These are phyloP conservation scores for Amblyopsis hoosieri DNA, from an alignment of 2,797 vertebrate genomes.

Conservation along the genomic window DNA sequence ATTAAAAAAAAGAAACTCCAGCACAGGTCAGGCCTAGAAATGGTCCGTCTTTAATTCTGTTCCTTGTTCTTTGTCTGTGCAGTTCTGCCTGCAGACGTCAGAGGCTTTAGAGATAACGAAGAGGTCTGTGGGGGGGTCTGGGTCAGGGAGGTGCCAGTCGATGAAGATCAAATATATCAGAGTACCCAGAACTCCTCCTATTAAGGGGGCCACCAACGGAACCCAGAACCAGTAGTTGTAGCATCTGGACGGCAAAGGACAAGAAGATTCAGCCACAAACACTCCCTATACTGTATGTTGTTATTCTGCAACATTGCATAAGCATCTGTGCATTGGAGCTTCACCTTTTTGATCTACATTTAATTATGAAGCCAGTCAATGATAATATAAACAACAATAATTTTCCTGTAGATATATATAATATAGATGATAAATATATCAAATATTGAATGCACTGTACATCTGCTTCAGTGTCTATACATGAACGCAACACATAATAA, in stretches of 20 bases:
- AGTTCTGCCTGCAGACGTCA: slow-evolving; percentile 22
- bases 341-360: no score
- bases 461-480: no score
- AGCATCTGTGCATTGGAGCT: no score
- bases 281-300: no score
- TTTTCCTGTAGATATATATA: no score
- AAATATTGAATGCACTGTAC: no score
- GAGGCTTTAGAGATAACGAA: slow-evolving; percentile 2
- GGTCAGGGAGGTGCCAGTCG: slow-evolving; percentile 76
- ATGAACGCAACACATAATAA: no score
- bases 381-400: no score
- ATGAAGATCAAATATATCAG: slow-evolving; percentile 78
- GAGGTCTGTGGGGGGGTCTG: slow-evolving; percentile 22
- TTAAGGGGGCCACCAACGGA: slow-evolving; percentile 78
- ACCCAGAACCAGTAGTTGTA: slow-evolving; percentile 87
- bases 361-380: no score
- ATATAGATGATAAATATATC: no score
- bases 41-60: slow-evolving; percentile 26
- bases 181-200: slow-evolving; percentile 72
- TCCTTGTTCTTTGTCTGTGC: slow-evolving; percentile 7
- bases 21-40: slow-evolving; percentile 55
- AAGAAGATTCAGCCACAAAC: background rate
- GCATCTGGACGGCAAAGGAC: slow-evolving; percentile 64
- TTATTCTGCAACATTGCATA: background rate
- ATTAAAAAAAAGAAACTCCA: slow-evolving; percentile 28